Conservation (phyloP, 2,797 vertebrate species). For the Microctenopoma stevenorrisi region DNA sequence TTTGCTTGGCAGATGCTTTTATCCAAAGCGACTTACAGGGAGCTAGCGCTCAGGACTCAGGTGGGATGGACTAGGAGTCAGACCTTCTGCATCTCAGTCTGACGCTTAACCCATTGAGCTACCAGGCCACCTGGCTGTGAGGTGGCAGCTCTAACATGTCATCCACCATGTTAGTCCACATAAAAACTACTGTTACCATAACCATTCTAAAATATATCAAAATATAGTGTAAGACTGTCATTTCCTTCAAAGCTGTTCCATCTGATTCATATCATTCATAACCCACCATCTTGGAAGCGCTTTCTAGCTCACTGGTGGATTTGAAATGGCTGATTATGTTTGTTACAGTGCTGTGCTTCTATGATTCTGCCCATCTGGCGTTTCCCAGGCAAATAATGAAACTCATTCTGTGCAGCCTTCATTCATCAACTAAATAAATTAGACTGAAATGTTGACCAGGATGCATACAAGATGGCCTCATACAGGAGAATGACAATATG, state of each 20-base stretch:
- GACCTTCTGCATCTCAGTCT: too few relatives aligned
- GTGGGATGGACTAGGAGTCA: too few relatives aligned
- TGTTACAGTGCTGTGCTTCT: constrained; percentile 41
- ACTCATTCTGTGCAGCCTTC: constrained; percentile 42
- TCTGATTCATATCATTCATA: constrained; percentile 32
- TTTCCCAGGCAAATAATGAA: constrained; percentile 43
- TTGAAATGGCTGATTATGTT: constrained; percentile 65
- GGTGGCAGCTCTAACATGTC: too few relatives aligned
- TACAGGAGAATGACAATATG: constrained; percentile 30
- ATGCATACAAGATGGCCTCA: constrained; percentile 46
- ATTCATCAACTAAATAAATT: constrained; percentile 58
- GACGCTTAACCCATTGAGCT: too few relatives aligned
- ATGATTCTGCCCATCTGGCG: constrained; percentile 59
- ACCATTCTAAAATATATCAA: too few relatives aligned
- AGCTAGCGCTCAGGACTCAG: too few relatives aligned
- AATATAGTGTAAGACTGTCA: background rate
- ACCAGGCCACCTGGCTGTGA: too few relatives aligned
- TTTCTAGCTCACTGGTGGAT: constrained; percentile 68
- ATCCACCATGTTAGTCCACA: too few relatives aligned
- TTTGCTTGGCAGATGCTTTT: too few relatives aligned
- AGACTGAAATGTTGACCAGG: constrained; percentile 45
- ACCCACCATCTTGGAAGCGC: constrained; percentile 19
- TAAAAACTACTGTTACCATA: background rate
- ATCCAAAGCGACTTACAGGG: too few relatives aligned
- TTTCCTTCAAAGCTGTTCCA: constrained; percentile 11